Evolutionary conservation across 2,797 vertebrate species (phyloP), one percentile per base, ranked within the genome.

Genomic region (Acipenser oxyrinchus): DNA sequence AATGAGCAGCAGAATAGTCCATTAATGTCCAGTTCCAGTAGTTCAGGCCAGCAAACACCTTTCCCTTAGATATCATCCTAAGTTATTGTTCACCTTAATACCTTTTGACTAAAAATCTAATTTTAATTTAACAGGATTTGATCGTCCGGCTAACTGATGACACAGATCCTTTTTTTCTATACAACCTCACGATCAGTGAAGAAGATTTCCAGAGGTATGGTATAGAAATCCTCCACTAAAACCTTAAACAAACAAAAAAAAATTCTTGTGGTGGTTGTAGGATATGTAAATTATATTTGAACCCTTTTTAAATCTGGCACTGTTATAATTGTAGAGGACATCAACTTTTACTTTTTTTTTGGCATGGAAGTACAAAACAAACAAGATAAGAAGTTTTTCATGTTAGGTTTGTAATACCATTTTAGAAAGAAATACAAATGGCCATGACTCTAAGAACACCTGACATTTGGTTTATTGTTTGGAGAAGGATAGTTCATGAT

Each of bases 181-280:
- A 75, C 72, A 71, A 8, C 62, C 70, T 76, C 68, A 37, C 67
- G 62, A 68, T 61, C 73, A 68, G 67, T 61, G 63, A 71, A 15
- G 71, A 79, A 65, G 71, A 69, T 55, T 79, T 78, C 69, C 60
- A 68, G 62, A 77, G 72, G 60, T 72, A 72, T 70, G 61, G 8
- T 13, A 10, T 67, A 48, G 50, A 60, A 51, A 9, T 53, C 12
- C 9, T 53, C 9, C 12, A 53, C 52, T 53, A 12, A 1, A 53
- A 9, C 9, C 12, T 9, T 53, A 53, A 12, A 12, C 52, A 18
- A 18, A 18, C 15, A 18, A 18, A 9, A 53, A 53, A 53, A 53
- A 12, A 9, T 53, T 8, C 52, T 8, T 53, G 9, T 53, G 52
- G 9, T 12, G 6, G 52, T 53, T 37, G 37, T 37, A 5, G 37